Conservation (phyloP, 2,797 vertebrate species). For the Huso huso region DNA sequence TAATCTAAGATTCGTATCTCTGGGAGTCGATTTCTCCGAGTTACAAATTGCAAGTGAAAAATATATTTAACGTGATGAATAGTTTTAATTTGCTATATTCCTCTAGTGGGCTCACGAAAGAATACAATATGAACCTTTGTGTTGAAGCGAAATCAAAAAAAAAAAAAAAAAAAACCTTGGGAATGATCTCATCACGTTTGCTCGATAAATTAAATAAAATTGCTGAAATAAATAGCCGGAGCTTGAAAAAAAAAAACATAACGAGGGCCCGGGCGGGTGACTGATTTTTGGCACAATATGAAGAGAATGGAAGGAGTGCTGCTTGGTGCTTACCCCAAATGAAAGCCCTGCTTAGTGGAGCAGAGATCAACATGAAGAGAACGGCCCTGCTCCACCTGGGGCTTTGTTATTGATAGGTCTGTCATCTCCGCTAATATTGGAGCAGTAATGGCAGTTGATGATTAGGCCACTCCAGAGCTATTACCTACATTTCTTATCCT, state of each 20-base stretch:
- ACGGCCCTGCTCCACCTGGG: conserved; percentile 65
- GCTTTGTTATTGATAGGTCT: conserved; percentile 90
- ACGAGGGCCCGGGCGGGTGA: conserved; percentile 34
- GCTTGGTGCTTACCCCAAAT: conserved; percentile 71
- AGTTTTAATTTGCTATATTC: no score
- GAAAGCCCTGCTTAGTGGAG: conserved; percentile 74
- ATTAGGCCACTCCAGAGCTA: conserved; percentile 84
- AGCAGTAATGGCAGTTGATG: conserved; percentile 81
- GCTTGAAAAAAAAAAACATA: conserved; percentile 53
- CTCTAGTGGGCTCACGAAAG: no score
- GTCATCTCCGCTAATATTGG: conserved; percentile 89
- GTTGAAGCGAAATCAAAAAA: neutral
- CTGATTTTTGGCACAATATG: conserved; percentile 55
- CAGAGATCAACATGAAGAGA: conserved; percentile 82
- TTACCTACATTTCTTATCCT: conserved; percentile 88
- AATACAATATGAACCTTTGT: no score
- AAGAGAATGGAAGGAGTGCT: conserved; percentile 65
- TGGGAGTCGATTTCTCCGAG: no score
- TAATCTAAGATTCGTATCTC: no score
- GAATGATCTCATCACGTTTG: conserved; percentile 56
- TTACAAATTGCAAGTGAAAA: no score
- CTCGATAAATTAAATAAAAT: conserved; percentile 72
- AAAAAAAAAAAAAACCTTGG: conserved; percentile 15
- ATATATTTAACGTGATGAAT: no score
- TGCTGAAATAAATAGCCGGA: conserved; percentile 63